Evolutionary conservation across 2,113 vertebrate genomes (phyloP).

Genomic region (Clinocottus analis): DNA sequence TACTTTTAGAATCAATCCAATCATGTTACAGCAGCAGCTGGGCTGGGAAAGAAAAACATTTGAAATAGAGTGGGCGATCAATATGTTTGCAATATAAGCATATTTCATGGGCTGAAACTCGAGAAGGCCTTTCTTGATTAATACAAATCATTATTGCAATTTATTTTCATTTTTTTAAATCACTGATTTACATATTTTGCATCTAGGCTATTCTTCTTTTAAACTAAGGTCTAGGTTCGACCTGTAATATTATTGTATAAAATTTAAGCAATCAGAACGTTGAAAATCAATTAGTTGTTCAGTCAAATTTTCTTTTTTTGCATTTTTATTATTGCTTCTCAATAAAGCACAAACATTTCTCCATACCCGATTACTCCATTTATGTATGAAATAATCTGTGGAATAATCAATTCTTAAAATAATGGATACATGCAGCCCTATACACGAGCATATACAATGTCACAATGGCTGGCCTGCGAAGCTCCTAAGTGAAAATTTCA

Average conservation of each 20-base stretch:
- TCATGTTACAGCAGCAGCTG: slow-evolving; percentile 46
- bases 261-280: neutral
- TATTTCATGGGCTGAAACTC: neutral
- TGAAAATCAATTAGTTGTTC: neutral
- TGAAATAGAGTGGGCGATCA: slow-evolving; percentile 23
- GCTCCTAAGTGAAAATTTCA: slow-evolving; percentile 24
- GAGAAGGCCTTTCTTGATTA: neutral
- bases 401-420: neutral
- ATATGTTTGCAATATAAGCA: slow-evolving; percentile 31
- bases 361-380: neutral
- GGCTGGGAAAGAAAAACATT: slow-evolving; percentile 9
- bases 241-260: neutral
- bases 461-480: slow-evolving; percentile 30
- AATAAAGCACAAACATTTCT: neutral
- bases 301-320: neutral
- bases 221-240: neutral
- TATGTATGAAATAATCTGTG: neutral
- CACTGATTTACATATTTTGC: neutral
- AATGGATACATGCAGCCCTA: neutral
- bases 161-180: neutral
- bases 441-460: neutral
- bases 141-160: neutral
- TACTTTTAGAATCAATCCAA: slow-evolving; percentile 58
- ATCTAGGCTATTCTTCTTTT: neutral
- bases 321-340: neutral